Evolutionary conservation across 2,797 vertebrate genomes (phyloP).

Genomic region (Chromis chromis): DNA sequence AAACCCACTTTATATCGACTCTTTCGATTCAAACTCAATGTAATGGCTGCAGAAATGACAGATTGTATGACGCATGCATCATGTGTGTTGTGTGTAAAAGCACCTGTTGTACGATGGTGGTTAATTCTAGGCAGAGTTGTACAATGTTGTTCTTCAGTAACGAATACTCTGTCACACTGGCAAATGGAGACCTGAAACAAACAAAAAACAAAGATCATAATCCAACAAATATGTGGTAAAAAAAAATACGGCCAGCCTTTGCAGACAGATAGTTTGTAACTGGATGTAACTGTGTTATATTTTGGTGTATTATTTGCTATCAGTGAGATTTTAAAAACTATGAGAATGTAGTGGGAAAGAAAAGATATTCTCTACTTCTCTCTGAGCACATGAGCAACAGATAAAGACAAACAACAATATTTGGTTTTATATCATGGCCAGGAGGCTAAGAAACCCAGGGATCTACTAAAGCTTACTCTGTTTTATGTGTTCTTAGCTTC

Average conservation of each 20-base stretch:
- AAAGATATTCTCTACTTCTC: constrained; percentile 30
- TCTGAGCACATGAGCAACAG: constrained; percentile 41
- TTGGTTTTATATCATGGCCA: constrained; percentile 43
- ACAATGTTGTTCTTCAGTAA: constrained; percentile 96
- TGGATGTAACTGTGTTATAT: neutral
- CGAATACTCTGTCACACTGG: constrained; percentile 94
- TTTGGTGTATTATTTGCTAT: constrained; percentile 28
- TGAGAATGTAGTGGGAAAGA: constrained; percentile 19
- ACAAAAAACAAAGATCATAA: constrained; percentile 15
- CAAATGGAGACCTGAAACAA: constrained; percentile 90
- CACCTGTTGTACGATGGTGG: constrained; percentile 95
- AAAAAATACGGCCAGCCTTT: neutral
- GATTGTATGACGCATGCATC: neutral
- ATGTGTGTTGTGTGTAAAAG: constrained; percentile 21
- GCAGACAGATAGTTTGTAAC: neutral
- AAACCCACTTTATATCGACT: constrained; percentile 11
- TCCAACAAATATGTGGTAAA: neutral
- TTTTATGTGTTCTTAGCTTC: constrained; percentile 16
- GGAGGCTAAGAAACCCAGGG: constrained; percentile 12
- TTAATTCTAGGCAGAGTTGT: constrained; percentile 94
- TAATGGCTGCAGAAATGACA: constrained; percentile 7
- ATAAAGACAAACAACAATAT: constrained; percentile 59
- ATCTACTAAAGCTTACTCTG: constrained; percentile 23
- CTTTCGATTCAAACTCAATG: constrained; percentile 25
- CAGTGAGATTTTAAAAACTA: constrained; percentile 25